A percentile compares a stretch with the other conserved stretches of the same genome.
These are phyloP conservation scores for Propsilocerus akamusi DNA, from an alignment of 1,140 invertebrate genomes.

Conservation along the genomic window DNA sequence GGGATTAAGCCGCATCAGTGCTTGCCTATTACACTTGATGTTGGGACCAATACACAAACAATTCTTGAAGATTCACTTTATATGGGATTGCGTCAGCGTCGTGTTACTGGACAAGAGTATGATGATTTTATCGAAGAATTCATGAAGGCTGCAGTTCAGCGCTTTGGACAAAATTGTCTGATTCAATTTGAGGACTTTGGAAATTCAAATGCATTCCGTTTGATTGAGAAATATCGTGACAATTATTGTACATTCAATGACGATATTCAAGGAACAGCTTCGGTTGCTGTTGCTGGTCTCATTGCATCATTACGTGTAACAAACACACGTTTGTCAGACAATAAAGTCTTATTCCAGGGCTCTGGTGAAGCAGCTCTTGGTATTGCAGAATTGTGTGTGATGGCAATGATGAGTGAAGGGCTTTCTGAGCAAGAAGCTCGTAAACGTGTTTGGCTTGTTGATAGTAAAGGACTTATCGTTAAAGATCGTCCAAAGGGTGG, in stretches of 20 bases:
- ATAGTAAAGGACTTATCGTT: constrained; percentile 46
- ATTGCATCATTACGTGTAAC: constrained; percentile 67
- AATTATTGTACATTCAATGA: constrained; percentile 89
- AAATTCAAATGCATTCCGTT: constrained; percentile 73
- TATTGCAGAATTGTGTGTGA: constrained; percentile 69
- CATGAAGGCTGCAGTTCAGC: constrained; percentile 73
- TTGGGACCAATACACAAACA: constrained; percentile 77
- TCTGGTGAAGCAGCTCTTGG: constrained; percentile 79
- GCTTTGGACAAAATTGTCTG: constrained; percentile 64
- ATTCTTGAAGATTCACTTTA: constrained; percentile 80
- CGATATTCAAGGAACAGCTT: constrained; percentile 84
- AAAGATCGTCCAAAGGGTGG: constrained; percentile 55
- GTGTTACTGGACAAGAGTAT: constrained; percentile 65
- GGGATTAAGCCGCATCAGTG: constrained; percentile 81
- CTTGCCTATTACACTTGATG: constrained; percentile 76
- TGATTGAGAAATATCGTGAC: constrained; percentile 69
- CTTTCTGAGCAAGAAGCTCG: constrained; percentile 46
- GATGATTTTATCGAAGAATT: constrained; percentile 95
- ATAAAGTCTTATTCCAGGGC: constrained; percentile 80
- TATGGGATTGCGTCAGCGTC: constrained; percentile 69
- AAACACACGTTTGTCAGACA: constrained; percentile 52
- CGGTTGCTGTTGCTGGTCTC: constrained; percentile 80
- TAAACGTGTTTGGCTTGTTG: constrained; percentile 57
- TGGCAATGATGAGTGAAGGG: constrained; percentile 74
- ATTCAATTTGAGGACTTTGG: constrained; percentile 94